Evolutionary conservation across 2,113 vertebrate genomes (phyloP), one percentile per base, ranked within the genome.

Genomic region (Pelusios castaneus): DNA sequence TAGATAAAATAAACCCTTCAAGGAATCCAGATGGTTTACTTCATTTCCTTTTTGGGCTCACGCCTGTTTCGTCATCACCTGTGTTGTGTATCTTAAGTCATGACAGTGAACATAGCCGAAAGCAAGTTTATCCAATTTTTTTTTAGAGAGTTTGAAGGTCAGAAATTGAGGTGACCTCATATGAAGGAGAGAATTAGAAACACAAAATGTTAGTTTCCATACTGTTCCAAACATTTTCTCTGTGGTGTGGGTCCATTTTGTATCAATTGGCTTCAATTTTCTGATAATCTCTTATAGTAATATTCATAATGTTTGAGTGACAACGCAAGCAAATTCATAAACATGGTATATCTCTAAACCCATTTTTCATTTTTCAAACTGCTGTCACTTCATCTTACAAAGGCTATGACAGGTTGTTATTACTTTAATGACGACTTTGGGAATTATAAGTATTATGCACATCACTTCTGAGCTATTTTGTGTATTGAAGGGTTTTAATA

Each of bases 251-350:
- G 79, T 90, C 79, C 94, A 91, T 95, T 94, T 94, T 91, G 76
- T 84, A 94, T 97, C 43, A 55, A 1, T 95, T 94, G 90, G 90
- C 95, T 97, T 96, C 80, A 89, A 60, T 93, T 97, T 96, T 97
- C 73, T 97, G 79, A n/a, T 95, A 93, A 70, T 94, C 85, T 94
- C 77, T 80, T 92, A n/a, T 88, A 80, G 89, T 97, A 95, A 95
- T 97, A 94, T 94, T 97, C 90, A 90, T 87, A 96, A 96, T 94
- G 89, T 95, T 96, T 98, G 97, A 98, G 67, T 98, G 97, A 97
- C 97, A 97, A 86, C 91, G 83, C n/a, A 88, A 96, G 80, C 97
- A 98, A 98, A 97, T 98, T 97, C 95, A 95, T 97, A 98, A 97
- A 96, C 97, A 94, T 77, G 91, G 95, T 97, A 95, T 97, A 97